These are phyloP conservation scores for Lordiphosa collinella DNA, from an alignment of 1,140 invertebrate species.

Conservation along the genomic window DNA sequence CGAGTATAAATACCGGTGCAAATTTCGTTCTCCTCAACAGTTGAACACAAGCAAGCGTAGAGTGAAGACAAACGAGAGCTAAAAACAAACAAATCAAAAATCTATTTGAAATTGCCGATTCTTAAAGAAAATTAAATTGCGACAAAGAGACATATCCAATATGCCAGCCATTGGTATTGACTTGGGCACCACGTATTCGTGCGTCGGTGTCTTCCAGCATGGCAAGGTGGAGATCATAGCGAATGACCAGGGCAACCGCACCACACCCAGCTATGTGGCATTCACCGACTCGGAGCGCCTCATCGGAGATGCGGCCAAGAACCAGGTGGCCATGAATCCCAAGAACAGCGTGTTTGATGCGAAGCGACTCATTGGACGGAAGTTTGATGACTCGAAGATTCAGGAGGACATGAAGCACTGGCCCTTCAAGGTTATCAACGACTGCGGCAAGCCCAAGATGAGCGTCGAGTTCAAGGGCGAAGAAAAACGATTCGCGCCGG, in stretches of 20 bases:
- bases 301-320: slow-evolving; percentile 91
- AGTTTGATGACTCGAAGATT: slow-evolving; percentile 85
- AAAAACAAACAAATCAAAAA: slow-evolving; percentile 2
- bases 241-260: slow-evolving; percentile 95
- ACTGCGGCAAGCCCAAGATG: slow-evolving; percentile 85
- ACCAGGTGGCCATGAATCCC: slow-evolving; percentile 89
- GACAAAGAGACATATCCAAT: slow-evolving; percentile 38
- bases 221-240: slow-evolving; percentile 95
- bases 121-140: neutral
- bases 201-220: slow-evolving; percentile 89
- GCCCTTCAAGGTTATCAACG: slow-evolving; percentile 86
- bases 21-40: slow-evolving; percentile 22
- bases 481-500: slow-evolving; percentile 85
- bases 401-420: slow-evolving; percentile 88
- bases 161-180: slow-evolving; percentile 87
- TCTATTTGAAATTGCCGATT: slow-evolving; percentile 49
- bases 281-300: slow-evolving; percentile 93
- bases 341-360: slow-evolving; percentile 90
- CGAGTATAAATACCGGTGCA: slow-evolving; percentile 45
- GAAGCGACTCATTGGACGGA: slow-evolving; percentile 84
- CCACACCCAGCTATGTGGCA: slow-evolving; percentile 94
- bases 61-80: slow-evolving; percentile 10
- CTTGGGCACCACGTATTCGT: slow-evolving; percentile 89
- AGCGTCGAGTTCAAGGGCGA: slow-evolving; percentile 87
- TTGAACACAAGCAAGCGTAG: slow-evolving; percentile 24